A percentile compares a stretch with the other conserved stretches of the same genome.
These are phyloP conservation scores for Chelidonichthys spinosus DNA, from an alignment of 2,797 vertebrate genomes.

Conservation along the genomic window DNA sequence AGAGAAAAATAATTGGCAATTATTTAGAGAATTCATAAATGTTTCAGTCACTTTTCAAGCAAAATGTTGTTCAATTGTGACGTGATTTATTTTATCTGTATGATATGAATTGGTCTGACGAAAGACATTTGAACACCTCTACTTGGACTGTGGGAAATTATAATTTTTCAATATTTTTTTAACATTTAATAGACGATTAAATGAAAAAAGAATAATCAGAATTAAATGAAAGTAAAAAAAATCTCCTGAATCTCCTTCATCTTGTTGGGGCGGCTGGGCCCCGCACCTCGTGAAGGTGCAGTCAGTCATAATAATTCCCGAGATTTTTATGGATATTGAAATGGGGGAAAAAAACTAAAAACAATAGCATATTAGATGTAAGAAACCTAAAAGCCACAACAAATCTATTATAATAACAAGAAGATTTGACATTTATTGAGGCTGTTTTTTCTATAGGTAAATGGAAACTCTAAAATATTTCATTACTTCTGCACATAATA, in stretches of 20 bases:
- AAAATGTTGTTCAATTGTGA: background rate
- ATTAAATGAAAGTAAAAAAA: background rate
- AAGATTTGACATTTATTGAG: constrained; percentile 52
- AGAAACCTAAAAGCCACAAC: constrained; percentile 37
- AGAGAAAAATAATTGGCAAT: background rate
- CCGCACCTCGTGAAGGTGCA: background rate
- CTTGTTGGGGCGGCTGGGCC: background rate
- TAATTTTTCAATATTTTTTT: background rate
- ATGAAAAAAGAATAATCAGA: background rate
- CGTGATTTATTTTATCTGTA: background rate
- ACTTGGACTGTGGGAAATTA: background rate
- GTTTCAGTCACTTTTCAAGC: background rate
- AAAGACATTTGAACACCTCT: background rate
- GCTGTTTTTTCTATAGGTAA: constrained; percentile 41
- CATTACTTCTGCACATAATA: constrained; percentile 63
- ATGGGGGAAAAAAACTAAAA: background rate
- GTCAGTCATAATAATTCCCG: background rate
- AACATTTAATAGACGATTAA: background rate
- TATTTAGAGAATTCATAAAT: background rate
- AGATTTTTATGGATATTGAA: constrained; percentile 19
- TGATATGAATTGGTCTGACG: background rate
- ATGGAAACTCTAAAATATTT: constrained; percentile 49
- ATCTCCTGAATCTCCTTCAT: background rate
- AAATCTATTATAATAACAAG: constrained; percentile 52
- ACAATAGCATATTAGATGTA: constrained; percentile 17